phyloP scores from a whole-genome alignment of 2,888 invertebrate species.

The Ypsolopha sequella region DNA sequence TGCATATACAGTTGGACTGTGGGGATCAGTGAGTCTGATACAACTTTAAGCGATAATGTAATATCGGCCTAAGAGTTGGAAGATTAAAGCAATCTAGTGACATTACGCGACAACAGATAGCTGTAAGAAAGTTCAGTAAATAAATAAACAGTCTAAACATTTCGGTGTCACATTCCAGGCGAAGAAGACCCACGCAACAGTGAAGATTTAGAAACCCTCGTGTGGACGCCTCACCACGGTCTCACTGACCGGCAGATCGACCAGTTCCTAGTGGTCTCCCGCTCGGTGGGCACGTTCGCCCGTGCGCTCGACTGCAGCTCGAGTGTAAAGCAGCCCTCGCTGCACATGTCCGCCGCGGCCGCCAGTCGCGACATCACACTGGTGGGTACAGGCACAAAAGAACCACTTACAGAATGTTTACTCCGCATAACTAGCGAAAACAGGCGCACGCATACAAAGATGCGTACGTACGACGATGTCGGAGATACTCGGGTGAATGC shows the following conservation, averaged over 20 bases:
- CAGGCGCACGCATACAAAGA: too few species aligned
- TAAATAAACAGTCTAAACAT: not conserved
- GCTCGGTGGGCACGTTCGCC: conserved; percentile 98
- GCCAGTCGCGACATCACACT: conserved; percentile 98
- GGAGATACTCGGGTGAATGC: too few species aligned
- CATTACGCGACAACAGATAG: not conserved
- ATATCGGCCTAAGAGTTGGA: too few species aligned
- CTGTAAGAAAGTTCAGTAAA: too few species aligned
- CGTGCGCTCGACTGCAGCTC: conserved; percentile 98
- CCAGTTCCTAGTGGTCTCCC: conserved; percentile 95
- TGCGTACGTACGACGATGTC: too few species aligned
- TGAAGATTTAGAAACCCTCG: conserved; percentile 88
- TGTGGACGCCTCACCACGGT: conserved; percentile 95
- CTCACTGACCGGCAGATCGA: conserved; percentile 97
- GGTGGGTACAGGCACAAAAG: too few species aligned
- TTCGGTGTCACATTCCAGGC: conserved; percentile 45
- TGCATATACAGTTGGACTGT: too few species aligned
- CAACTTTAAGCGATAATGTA: too few species aligned
- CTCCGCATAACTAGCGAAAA: too few species aligned
- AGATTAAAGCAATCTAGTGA: not conserved
- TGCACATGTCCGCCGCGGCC: conserved; percentile 99
- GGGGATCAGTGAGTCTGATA: too few species aligned
- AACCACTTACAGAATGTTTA: too few species aligned
- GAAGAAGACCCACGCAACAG: conserved; percentile 75
- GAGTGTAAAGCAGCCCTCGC: conserved; percentile 97